These are phyloP conservation scores for Venturia canescens DNA, from an alignment of 1,140 invertebrate genomes.

Conservation along the genomic window DNA sequence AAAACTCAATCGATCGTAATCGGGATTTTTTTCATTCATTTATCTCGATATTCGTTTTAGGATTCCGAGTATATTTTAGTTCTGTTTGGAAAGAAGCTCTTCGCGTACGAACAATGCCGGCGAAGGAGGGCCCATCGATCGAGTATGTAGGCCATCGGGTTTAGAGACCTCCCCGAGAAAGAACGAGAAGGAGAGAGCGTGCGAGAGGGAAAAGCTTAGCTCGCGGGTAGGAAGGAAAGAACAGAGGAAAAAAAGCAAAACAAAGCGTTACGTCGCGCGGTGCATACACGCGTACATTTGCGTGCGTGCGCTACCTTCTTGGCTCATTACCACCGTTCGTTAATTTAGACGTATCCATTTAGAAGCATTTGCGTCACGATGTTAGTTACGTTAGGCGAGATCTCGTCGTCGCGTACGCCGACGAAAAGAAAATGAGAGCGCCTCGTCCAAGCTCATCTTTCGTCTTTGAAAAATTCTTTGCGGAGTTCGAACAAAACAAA, in stretches of 20 bases:
- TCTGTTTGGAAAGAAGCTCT: neutral
- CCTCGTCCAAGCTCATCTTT: too few relatives aligned
- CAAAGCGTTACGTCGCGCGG: slow-evolving; percentile 28
- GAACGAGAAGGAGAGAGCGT: too few relatives aligned
- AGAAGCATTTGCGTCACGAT: slow-evolving; percentile 61
- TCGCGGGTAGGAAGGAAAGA: neutral
- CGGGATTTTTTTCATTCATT: neutral
- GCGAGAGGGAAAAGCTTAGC: slow-evolving; percentile 39
- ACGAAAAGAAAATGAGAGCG: slow-evolving; percentile 46
- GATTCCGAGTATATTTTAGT: too few relatives aligned
- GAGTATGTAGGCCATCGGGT: slow-evolving; percentile 51
- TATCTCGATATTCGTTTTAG: neutral
- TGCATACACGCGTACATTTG: neutral
- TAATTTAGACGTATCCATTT: slow-evolving; percentile 68
- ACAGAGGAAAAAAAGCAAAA: slow-evolving; percentile 32
- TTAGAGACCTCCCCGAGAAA: neutral
- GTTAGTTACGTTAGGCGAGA: slow-evolving; percentile 59
- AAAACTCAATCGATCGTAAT: too few relatives aligned
- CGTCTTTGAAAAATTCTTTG: neutral
- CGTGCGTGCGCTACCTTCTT: slow-evolving; percentile 44
- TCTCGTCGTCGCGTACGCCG: neutral
- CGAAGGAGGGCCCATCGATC: slow-evolving; percentile 19
- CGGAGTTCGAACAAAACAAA: too few relatives aligned
- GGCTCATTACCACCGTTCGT: slow-evolving; percentile 64
- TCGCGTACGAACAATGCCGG: neutral